Percentiles rank a stretch among this genome's conserved stretches.
phyloP scores from a whole-genome alignment of 2,797 vertebrate genomes.

The Thaleichthys pacificus region DNA sequence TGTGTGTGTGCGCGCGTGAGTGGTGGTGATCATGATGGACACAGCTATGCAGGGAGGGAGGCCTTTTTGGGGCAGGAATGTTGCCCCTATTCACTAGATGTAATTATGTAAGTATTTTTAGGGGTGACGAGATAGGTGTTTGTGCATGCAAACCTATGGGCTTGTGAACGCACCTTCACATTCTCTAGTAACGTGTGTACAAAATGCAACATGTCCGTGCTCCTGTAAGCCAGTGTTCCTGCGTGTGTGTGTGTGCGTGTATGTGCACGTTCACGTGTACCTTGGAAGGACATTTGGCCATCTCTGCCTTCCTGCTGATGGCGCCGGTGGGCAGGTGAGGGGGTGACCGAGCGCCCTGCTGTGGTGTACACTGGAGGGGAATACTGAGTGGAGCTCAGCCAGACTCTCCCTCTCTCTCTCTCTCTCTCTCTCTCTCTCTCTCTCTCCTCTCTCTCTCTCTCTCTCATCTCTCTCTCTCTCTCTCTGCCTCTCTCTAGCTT shows the following conservation, averaged over 20 bases:
- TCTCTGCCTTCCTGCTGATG: conserved; percentile 50
- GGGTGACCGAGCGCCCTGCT: conserved; percentile 38
- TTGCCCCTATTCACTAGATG: too few relatives aligned
- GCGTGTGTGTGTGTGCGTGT: conserved; percentile 25
- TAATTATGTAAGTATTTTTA: too few relatives aligned
- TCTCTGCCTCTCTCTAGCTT: conserved; percentile 11
- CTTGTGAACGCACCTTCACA: too few relatives aligned
- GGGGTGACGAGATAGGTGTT: too few relatives aligned
- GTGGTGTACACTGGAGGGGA: conserved; percentile 28
- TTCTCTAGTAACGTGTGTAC: too few relatives aligned
- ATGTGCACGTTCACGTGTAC: background rate
- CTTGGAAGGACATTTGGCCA: background rate
- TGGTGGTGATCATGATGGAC: too few relatives aligned
- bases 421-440: conserved; percentile 25
- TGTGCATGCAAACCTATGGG: too few relatives aligned
- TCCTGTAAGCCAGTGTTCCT: too few relatives aligned
- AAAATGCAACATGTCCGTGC: too few relatives aligned
- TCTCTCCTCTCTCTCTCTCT: conserved; percentile 22
- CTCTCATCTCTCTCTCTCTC: conserved; percentile 4
- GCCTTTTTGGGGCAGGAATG: too few relatives aligned
- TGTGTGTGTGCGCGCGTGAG: too few relatives aligned
- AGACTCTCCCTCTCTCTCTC: conserved; percentile 4
- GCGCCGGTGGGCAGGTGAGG: conserved; percentile 51
- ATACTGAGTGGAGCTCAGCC: conserved; percentile 57
- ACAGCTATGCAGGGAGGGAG: too few relatives aligned